Base-by-base conservation (phyloP, 2,888 invertebrate species). In the Microdon myrmicae region DNA sequence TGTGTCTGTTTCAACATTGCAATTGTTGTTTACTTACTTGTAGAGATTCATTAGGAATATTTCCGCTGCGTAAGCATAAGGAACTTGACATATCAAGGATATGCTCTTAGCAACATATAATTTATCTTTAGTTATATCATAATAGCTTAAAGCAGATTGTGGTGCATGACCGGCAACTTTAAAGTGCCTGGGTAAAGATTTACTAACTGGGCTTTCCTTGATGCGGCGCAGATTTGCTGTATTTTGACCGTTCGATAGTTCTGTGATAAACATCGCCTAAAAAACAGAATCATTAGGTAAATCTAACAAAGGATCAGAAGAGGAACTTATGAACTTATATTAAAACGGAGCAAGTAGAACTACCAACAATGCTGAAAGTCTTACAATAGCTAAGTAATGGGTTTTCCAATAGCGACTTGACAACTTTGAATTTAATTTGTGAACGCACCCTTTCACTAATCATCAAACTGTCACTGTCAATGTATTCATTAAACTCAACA, bases 71-170 rank as follows among this genome's bases (percentile, higher is more conserved):
- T 90, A 87, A 38, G 95, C 89, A 80, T 94, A 94, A 17, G 97
- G 94, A 71, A 90, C 87, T 79, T 94, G 94, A 75, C 94, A 92
- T 72, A 97, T 88, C 67, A 98, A 85, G 69, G 92, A 92, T 78
- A 99, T 91, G 81, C 93, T 92, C 84, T 98, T 98, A 71, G 95
- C 91, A 75, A 96, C 97, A 82, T 89, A 94, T 68, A 99, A 85
- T 81, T 90, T 90, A 83, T 98, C 97, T 84, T 94, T 94, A 79
- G 89, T 86, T 74, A 92, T 88, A 81, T 97, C 96, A 81, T 94
- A 98, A 77, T 93, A 93, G 71, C 89, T 90, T 71, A 90, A 84
- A 58, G 92, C 90, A 5, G 90, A 88, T 55, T 87, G 86, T 10
- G 89, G 86, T 61, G 86, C 85, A 74, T 90, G 90, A 4, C 89